Conservation (phyloP, 2,888 invertebrate species). For the Rosalia funebris region DNA sequence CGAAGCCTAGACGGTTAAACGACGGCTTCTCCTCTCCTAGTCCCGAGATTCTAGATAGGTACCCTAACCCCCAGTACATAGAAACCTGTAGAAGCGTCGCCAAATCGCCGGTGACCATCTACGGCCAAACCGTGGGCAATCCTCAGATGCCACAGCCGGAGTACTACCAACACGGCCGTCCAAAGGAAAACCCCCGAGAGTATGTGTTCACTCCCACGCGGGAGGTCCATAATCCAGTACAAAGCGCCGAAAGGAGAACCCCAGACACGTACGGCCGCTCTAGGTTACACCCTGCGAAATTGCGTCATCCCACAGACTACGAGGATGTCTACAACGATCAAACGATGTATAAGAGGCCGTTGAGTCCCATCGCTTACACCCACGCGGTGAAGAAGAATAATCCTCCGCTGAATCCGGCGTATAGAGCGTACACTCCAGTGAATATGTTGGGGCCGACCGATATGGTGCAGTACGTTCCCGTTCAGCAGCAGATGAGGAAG, state of each 20-base stretch:
- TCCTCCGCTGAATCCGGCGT: conserved; percentile 52
- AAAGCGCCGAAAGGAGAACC: conserved; percentile 75
- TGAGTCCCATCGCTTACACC: conserved; percentile 69
- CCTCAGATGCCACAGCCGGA: conserved; percentile 52
- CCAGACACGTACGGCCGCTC: conserved; percentile 85
- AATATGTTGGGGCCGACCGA: conserved; percentile 55
- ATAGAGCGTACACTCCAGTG: conserved; percentile 58
- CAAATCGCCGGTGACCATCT: conserved; percentile 57
- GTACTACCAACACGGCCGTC: conserved; percentile 49
- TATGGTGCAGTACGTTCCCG: conserved; percentile 41
- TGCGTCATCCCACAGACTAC: conserved; percentile 71
- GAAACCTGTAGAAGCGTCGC: conserved; percentile 54
- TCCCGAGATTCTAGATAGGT: conserved; percentile 69
- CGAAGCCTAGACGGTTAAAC: conserved; percentile 84
- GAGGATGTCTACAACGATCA: conserved; percentile 76
- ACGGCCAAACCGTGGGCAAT: conserved; percentile 45
- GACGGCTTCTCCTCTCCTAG: conserved; percentile 81
- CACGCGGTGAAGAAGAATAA: conserved; percentile 54
- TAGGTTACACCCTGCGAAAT: conserved; percentile 58
- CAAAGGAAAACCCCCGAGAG: conserved; percentile 46
- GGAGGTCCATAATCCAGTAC: conserved; percentile 46
- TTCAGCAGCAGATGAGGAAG: conserved; percentile 65
- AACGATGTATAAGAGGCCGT: conserved; percentile 70
- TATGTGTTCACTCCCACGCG: conserved; percentile 40
- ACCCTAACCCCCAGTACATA: conserved; percentile 56